phyloP scores from a whole-genome alignment of 2,888 invertebrate genomes.

The Neoitamus cyanurus region DNA sequence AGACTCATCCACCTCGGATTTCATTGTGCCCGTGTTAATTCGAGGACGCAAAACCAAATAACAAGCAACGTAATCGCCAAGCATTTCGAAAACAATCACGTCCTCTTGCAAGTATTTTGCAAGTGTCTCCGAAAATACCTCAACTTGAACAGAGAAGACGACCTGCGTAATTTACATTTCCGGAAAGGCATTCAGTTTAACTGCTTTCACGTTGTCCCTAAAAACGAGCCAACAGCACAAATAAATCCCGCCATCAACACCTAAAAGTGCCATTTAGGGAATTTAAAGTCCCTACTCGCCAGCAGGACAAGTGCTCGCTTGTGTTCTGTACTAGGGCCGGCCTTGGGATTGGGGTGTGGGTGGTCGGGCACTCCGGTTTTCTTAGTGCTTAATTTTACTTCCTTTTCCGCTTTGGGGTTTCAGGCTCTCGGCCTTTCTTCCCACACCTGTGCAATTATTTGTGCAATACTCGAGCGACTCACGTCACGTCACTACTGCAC shows the following conservation, averaged over 20 bases:
- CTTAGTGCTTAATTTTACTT: slow-evolving; percentile 1
- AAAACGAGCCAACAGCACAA: neutral
- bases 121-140: neutral
- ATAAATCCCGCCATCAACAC: neutral
- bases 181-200: neutral
- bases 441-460: neutral
- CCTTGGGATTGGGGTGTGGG: neutral
- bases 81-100: neutral
- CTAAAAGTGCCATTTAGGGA: neutral
- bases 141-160: neutral
- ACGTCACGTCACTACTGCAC: neutral
- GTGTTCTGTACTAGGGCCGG: neutral
- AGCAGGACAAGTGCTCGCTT: neutral
- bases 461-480: neutral
- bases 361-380: neutral
- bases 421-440: neutral
- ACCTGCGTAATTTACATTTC: neutral
- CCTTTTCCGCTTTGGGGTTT: neutral
- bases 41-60: neutral
- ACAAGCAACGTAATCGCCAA: neutral
- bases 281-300: neutral
- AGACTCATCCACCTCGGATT: neutral
- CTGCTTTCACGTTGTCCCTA: slow-evolving; percentile 5
- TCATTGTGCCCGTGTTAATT: neutral
- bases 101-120: neutral